These are phyloP conservation scores for Ophion ventricosus DNA, from an alignment of 2,888 invertebrate genomes.

Conservation along the genomic window DNA sequence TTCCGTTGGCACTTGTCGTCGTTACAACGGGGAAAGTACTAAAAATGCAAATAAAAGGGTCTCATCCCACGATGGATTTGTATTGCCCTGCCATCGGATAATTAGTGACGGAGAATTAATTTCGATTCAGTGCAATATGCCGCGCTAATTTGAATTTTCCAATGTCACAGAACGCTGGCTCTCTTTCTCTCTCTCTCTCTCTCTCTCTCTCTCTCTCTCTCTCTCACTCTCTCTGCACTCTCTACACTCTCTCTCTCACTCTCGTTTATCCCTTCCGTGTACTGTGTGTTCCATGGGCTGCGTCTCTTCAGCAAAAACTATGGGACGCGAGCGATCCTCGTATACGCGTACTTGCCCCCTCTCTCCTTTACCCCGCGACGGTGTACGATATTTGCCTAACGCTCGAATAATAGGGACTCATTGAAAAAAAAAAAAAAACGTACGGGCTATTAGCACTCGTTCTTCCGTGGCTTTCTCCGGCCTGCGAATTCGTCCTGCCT, in stretches of 20 bases:
- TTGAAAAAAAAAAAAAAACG: conserved; percentile 69
- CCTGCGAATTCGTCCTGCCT: conserved; percentile 30
- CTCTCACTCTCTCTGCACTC: conserved; percentile 51
- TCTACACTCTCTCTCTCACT: conserved; percentile 35
- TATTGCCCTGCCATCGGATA: conserved; percentile 70
- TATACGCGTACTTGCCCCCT: conserved; percentile 57
- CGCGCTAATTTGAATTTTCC: conserved; percentile 82
- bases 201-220: conserved; percentile 1
- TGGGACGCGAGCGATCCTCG: conserved; percentile 59
- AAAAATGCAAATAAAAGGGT: conserved; percentile 61
- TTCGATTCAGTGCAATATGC: conserved; percentile 82
- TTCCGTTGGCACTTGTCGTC: conserved; percentile 1
- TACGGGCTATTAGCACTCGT: conserved; percentile 54
- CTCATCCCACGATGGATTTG: conserved; percentile 35
- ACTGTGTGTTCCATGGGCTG: conserved; percentile 25
- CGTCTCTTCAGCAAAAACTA: conserved; percentile 54
- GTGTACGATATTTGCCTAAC: conserved; percentile 80
- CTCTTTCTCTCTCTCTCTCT: conserved; percentile 31
- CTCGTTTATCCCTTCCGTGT: conserved; percentile 74
- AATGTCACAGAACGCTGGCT: conserved; percentile 65
- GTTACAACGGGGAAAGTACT: conserved; percentile 23
- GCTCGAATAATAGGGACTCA: conserved; percentile 79
- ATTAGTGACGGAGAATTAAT: conserved; percentile 82
- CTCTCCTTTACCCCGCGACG: conserved; percentile 14
- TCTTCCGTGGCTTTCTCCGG: conserved; percentile 47